These are phyloP conservation scores for Scaptomyza polygonia DNA, from an alignment of 2,888 invertebrate genomes.

Conservation along the genomic window DNA sequence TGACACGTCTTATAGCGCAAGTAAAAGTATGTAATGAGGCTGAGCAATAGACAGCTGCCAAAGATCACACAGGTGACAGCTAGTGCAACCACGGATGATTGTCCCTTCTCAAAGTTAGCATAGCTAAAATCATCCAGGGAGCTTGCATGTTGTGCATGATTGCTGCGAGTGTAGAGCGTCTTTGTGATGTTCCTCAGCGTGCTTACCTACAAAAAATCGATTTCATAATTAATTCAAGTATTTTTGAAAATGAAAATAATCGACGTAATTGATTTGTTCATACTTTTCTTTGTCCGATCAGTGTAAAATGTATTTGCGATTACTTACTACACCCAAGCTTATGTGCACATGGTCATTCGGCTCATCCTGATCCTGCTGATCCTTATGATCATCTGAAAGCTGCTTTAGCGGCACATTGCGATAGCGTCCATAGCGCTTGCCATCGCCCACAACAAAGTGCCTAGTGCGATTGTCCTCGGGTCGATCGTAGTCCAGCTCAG, in stretches of 20 bases:
- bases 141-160: constrained; percentile 83
- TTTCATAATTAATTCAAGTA: not conserved
- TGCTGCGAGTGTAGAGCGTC: constrained; percentile 87
- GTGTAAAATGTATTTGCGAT: too few relatives aligned
- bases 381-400: constrained; percentile 45
- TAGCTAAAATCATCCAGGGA: constrained; percentile 76
- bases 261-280: too few relatives aligned
- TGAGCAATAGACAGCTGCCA: constrained; percentile 87
- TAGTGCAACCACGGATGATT: constrained; percentile 83
- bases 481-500: constrained; percentile 88
- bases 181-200: constrained; percentile 88
- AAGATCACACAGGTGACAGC: constrained; percentile 89
- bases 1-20: constrained; percentile 84
- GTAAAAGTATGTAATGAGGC: constrained; percentile 86
- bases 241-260: too few relatives aligned
- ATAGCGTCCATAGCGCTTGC: constrained; percentile 89
- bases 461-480: constrained; percentile 85
- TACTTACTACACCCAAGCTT: constrained; percentile 89
- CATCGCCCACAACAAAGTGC: constrained; percentile 92
- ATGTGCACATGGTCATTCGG: constrained; percentile 87
- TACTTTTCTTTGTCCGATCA: too few relatives aligned
- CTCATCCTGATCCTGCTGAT: constrained; percentile 68
- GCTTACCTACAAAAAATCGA: constrained; percentile 68
- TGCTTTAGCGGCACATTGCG: constrained; percentile 89
- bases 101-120: constrained; percentile 79